A percentile compares a stretch with the other conserved stretches of the same genome.
Evolutionary conservation across 1,140 invertebrate genomes (phyloP).

Genomic region (Drosophila leontia): DNA sequence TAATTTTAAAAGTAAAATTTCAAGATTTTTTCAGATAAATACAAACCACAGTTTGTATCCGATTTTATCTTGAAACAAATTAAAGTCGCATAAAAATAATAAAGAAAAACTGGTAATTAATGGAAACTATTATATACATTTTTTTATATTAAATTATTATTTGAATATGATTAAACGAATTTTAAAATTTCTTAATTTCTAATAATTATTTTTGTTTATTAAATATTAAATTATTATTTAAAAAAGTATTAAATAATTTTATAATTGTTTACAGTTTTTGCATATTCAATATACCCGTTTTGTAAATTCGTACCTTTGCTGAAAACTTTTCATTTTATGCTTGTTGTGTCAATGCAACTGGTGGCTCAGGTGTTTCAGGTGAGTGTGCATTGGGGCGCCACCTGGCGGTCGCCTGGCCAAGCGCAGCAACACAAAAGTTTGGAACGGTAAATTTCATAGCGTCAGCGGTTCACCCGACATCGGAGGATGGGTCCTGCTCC

Average conservation of each 20-base stretch:
- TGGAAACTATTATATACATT: no score
- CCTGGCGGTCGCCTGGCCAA: conserved; percentile 44
- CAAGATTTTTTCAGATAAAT: no score
- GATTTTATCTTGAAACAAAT: background rate
- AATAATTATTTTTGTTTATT: no score
- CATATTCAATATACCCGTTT: background rate
- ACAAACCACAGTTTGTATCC: no score
- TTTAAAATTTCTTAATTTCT: no score
- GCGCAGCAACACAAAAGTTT: conserved; percentile 71
- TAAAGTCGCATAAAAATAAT: background rate
- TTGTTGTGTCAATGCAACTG: conserved; percentile 61
- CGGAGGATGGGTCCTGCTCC: background rate
- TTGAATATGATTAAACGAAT: no score
- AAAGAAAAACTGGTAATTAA: no score
- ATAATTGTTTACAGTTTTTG: background rate
- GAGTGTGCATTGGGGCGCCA: conserved; percentile 33
- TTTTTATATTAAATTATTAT: no score
- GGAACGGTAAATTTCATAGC: conserved; percentile 71
- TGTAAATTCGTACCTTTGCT: background rate
- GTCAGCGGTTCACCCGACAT: conserved; percentile 56
- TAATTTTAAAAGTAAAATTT: background rate
- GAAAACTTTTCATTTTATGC: conserved; percentile 54
- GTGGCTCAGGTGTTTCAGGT: conserved; percentile 33
- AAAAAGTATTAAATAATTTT: no score
- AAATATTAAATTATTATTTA: no score